Conservation (phyloP, 2,888 invertebrate genomes). For the Schizaphis graminum region DNA sequence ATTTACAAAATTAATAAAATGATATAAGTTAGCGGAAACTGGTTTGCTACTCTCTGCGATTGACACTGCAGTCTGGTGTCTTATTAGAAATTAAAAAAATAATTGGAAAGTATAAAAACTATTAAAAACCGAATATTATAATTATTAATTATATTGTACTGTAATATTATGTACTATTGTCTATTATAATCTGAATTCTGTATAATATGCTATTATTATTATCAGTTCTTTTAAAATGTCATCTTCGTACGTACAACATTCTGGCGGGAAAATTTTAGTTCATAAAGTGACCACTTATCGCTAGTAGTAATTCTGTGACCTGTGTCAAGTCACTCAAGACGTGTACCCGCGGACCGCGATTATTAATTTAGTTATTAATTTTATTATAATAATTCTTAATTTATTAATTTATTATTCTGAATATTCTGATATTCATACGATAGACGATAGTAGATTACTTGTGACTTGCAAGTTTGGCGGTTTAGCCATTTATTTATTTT, state of each 20-base stretch:
- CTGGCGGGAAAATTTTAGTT: conserved; percentile 20
- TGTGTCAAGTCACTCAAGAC: too few relatives aligned
- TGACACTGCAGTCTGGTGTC: background rate
- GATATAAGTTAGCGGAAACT: background rate
- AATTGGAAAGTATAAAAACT: background rate
- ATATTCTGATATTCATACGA: too few relatives aligned
- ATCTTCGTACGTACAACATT: background rate
- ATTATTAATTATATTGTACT: background rate
- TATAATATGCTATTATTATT: background rate
- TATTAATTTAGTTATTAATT: too few relatives aligned
- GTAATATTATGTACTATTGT: too few relatives aligned
- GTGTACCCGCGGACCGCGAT: too few relatives aligned
- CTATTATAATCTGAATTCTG: too few relatives aligned
- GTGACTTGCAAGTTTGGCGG: too few relatives aligned
- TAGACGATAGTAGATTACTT: too few relatives aligned
- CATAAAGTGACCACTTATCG: too few relatives aligned
- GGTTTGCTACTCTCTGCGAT: background rate
- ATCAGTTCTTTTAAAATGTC: conserved; percentile 13
- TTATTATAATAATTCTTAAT: too few relatives aligned
- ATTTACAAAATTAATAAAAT: background rate
- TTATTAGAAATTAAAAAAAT: background rate
- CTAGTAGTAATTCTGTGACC: background rate
- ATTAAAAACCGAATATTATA: background rate
- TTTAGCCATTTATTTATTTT: too few relatives aligned
- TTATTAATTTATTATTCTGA: too few relatives aligned